Evolutionary conservation across 2,888 invertebrate species (phyloP), one percentile per base, ranked within the genome.

Genomic region (Harpagoxenus sublaevis): DNA sequence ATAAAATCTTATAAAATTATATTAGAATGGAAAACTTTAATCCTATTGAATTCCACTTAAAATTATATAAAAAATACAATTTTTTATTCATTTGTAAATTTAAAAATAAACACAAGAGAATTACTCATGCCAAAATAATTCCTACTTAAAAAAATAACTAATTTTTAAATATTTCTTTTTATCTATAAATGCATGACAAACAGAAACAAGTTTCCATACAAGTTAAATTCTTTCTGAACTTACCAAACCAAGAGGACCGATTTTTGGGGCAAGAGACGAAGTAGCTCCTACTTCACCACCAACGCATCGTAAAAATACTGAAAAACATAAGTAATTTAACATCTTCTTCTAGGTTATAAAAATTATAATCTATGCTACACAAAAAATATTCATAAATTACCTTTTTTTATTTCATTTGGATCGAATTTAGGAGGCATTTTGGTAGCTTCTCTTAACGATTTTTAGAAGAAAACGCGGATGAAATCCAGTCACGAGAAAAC

Each of bases 241-340:
- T 96, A 99, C 99, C 97, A 99, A 96, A 97, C 99, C 99, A 86
- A 99, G 97, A 48, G 99, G 99, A 97, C 99, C 99, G 94, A 99
- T 99, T 97, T 99, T 99, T 63, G 99, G 99, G 91, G 99, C 99
- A 95, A 99, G 96, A 15, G 99, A 98, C 79, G 99, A 99, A 87
- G 99, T 99, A 88, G 99, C 99, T 95, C 99, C 99, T 75, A 99
- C 99, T 97, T 99, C 99, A 94, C 99, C 99, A 94, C 99, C 99
- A 91, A 99, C 99, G 95, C 99, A 99, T 96, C 99, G 97, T 95
- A 99, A 96, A 96, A 97, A 99, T 86, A 99, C 99, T 94, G 87
- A 81, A 74, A 60, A 71, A 42, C 35, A 18, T 62, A 39, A 31
- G 9, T 62, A 18, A 18, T 78, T 73, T 63, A 31, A 79, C 65